These are phyloP conservation scores for Melanitta fusca DNA, from an alignment of 2,797 vertebrate species.

Conservation along the genomic window DNA sequence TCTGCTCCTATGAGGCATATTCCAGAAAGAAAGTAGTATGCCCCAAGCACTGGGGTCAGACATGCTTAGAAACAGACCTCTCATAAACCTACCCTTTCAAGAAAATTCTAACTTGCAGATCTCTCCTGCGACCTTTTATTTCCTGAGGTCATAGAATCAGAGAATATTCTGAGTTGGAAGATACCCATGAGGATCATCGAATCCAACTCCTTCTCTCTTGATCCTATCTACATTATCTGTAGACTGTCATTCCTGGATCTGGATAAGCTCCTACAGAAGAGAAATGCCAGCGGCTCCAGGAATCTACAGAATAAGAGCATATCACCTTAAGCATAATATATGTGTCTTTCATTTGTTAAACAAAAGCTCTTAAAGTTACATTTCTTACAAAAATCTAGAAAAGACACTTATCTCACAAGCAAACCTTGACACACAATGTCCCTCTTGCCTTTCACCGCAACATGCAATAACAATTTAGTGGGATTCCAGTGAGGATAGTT, in stretches of 20 bases:
- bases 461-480: background rate
- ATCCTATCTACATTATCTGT: background rate
- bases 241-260: background rate
- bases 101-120: background rate
- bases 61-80: background rate
- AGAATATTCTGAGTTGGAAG: too few species aligned
- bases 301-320: background rate
- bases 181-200: too few species aligned
- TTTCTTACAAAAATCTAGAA: background rate
- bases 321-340: background rate
- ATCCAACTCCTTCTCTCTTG: background rate
- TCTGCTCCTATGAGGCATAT: background rate
- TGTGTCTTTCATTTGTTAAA: background rate
- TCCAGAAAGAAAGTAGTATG: background rate
- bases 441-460: background rate
- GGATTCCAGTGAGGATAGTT: background rate
- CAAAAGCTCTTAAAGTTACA: background rate
- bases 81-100: background rate
- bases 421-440: background rate
- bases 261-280: background rate
- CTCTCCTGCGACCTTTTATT: background rate
- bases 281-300: background rate
- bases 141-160: background rate
- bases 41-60: background rate
- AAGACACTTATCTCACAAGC: background rate